These are phyloP conservation scores for Morone chrysops DNA, from an alignment of 2,113 vertebrate species.

Conservation along the genomic window DNA sequence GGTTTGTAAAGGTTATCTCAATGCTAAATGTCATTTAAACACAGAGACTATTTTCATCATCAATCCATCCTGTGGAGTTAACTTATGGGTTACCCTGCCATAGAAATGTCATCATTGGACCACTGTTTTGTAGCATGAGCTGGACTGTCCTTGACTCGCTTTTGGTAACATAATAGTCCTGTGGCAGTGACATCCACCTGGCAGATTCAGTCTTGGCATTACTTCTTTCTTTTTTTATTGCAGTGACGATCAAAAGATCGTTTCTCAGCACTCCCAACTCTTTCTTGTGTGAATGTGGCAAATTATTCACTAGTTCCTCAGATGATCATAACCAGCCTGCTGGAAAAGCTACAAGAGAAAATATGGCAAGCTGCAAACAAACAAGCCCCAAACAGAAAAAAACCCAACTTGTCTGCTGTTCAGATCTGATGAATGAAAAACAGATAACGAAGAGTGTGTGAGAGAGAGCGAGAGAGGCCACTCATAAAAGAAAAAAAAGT, in stretches of 20 bases:
- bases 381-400: slow-evolving; percentile 35
- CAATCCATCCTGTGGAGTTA: slow-evolving; percentile 9
- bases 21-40: slow-evolving; percentile 2
- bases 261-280: slow-evolving; percentile 25
- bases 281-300: slow-evolving; percentile 32
- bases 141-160: background rate
- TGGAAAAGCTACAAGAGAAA: slow-evolving; percentile 60
- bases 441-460: slow-evolving; percentile 63
- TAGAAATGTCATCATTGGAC: slow-evolving; percentile 2
- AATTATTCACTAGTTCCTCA: slow-evolving; percentile 43
- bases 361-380: slow-evolving; percentile 63
- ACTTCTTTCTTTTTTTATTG: background rate
- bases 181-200: slow-evolving; percentile 1
- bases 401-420: slow-evolving; percentile 47
- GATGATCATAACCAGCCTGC: slow-evolving; percentile 63
- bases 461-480: slow-evolving; percentile 34
- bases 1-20: slow-evolving; percentile 20
- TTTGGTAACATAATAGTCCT: background rate
- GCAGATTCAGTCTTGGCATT: slow-evolving; percentile 7
- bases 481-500: slow-evolving; percentile 24
- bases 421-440: slow-evolving; percentile 69
- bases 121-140: background rate
- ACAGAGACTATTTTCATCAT: background rate
- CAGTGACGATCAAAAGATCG: slow-evolving; percentile 20
- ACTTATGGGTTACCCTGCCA: slow-evolving; percentile 5